A percentile compares a stretch with the other conserved stretches of the same genome.
Conservation (phyloP, 1,140 invertebrate genomes). For the Orchestia grillus region DNA sequence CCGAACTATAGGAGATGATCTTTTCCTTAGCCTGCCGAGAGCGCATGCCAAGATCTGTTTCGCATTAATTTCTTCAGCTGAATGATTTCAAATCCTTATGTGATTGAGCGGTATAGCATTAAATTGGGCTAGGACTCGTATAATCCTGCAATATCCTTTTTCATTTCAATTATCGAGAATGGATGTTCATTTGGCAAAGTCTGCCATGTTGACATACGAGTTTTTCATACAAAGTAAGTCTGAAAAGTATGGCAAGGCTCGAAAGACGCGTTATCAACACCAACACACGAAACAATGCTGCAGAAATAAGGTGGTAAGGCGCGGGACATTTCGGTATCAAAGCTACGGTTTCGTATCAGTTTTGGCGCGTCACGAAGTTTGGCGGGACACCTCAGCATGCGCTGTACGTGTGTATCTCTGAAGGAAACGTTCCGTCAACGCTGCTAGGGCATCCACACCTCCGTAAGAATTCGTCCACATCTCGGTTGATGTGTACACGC, state of each 20-base stretch:
- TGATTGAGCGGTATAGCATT: too few relatives aligned
- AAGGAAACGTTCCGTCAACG: slow-evolving; percentile 21
- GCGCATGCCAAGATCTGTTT: too few relatives aligned
- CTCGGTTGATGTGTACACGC: neutral
- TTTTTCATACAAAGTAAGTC: neutral
- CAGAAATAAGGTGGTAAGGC: neutral
- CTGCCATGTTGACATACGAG: too few relatives aligned
- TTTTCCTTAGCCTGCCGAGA: too few relatives aligned
- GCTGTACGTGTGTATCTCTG: neutral
- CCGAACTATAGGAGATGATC: too few relatives aligned
- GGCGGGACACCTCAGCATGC: neutral
- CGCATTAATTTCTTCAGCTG: too few relatives aligned
- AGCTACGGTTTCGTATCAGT: neutral
- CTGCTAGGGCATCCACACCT: neutral
- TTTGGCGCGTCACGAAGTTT: too few relatives aligned
- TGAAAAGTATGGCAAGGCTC: neutral
- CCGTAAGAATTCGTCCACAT: neutral
- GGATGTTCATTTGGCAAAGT: too few relatives aligned
- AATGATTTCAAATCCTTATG: too few relatives aligned
- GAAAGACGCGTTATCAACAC: neutral
- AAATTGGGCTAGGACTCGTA: too few relatives aligned
- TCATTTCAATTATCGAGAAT: too few relatives aligned
- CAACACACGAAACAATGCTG: neutral
- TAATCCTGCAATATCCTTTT: too few relatives aligned
- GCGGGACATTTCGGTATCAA: neutral